These are phyloP conservation scores for Dolichallabes microphthalmus DNA, from an alignment of 2,113 vertebrate genomes.

Conservation along the genomic window DNA sequence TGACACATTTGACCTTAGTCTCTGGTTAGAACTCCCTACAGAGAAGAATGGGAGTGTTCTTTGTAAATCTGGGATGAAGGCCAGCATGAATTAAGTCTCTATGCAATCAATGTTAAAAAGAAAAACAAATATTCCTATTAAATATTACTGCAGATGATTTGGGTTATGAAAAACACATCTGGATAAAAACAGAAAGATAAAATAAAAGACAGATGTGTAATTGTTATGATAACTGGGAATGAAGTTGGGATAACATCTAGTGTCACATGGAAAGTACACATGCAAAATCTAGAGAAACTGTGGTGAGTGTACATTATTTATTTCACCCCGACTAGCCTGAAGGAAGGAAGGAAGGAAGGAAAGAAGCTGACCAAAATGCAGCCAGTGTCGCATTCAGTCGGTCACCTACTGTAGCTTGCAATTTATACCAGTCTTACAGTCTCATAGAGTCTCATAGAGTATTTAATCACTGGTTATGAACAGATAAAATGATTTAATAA, in stretches of 20 bases:
- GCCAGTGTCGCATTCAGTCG: not conserved
- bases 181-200: not conserved
- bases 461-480: not conserved
- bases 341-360: not conserved
- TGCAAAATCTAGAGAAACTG: not conserved
- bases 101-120: not conserved
- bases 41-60: slow-evolving; percentile 1
- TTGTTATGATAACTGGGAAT: not conserved
- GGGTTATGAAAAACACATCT: not conserved
- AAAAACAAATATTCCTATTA: not conserved
- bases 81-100: slow-evolving; percentile 14
- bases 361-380: slow-evolving; percentile 17
- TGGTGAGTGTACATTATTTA: not conserved
- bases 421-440: not conserved
- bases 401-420: not conserved
- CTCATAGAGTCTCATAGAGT: not conserved
- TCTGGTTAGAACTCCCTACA: slow-evolving; percentile 10
- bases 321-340: not conserved
- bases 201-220: not conserved
- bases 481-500: not conserved
- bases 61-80: slow-evolving; percentile 31
- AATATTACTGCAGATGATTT: slow-evolving; percentile 16
- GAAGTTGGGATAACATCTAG: not conserved
- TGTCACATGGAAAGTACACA: not conserved
- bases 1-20: slow-evolving; percentile 1